phyloP scores from a whole-genome alignment of 2,888 invertebrate genomes.

The Aphodius sticticus region DNA sequence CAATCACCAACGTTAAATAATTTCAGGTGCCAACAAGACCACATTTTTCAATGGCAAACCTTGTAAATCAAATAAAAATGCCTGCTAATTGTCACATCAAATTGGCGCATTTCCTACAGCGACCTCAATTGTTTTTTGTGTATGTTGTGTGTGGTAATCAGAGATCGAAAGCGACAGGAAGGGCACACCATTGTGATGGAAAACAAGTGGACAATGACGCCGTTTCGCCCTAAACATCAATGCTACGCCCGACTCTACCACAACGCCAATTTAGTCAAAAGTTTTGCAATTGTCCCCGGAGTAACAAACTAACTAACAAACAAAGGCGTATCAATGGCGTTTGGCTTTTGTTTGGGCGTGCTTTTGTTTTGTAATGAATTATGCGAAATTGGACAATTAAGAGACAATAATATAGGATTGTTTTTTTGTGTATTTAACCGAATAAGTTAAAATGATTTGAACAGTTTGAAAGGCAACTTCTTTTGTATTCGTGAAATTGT shows the following conservation, averaged over 20 bases:
- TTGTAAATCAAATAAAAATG: too few species aligned
- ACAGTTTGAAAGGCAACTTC: too few species aligned
- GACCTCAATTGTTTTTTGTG: background rate
- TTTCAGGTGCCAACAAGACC: too few species aligned
- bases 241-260: background rate
- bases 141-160: background rate
- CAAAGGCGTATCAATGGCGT: background rate
- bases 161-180: background rate
- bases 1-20: too few species aligned
- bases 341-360: constrained; percentile 5
- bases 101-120: background rate
- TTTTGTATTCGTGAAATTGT: too few species aligned
- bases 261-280: background rate
- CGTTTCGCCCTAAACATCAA: too few species aligned
- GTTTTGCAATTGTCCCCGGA: background rate
- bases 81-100: too few species aligned
- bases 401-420: background rate
- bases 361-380: background rate
- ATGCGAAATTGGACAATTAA: background rate
- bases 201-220: background rate
- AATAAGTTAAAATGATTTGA: background rate
- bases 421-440: background rate
- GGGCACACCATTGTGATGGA: background rate
- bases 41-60: too few species aligned
- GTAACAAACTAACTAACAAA: constrained; percentile 17